Evolutionary conservation across 2,797 vertebrate species (phyloP).

Genomic region (Carduelis carduelis): DNA sequence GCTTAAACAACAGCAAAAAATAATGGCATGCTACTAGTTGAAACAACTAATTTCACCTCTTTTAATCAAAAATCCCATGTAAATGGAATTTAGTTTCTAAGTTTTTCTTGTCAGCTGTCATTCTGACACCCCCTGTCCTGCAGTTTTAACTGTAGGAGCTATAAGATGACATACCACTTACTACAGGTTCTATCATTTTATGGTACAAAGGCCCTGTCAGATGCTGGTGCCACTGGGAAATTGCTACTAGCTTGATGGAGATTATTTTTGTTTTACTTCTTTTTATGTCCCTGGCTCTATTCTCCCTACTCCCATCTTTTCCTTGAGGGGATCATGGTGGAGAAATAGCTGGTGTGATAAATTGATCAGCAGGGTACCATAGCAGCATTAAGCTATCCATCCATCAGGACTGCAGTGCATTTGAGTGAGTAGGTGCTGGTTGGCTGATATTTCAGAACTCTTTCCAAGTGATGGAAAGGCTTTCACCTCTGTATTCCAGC

Average conservation of each 20-base stretch:
- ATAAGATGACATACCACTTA: background rate
- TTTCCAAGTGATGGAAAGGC: constrained; percentile 42
- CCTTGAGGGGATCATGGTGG: constrained; percentile 7
- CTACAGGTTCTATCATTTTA: background rate
- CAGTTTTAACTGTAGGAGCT: background rate
- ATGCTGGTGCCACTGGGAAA: constrained; percentile 4
- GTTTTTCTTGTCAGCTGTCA: background rate
- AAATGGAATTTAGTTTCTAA: background rate
- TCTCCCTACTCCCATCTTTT: constrained; percentile 6
- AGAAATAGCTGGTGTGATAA: constrained; percentile 36
- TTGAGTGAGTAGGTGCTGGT: background rate
- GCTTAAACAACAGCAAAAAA: background rate
- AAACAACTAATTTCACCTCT: background rate
- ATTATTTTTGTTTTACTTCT: constrained; percentile 51
- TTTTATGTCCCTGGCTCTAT: background rate
- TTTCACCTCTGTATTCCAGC: constrained; percentile 26
- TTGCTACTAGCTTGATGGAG: background rate
- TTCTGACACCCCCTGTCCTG: background rate
- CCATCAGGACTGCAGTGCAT: constrained; percentile 20
- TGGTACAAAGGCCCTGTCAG: background rate
- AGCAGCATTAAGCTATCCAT: constrained; percentile 43
- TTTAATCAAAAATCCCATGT: background rate
- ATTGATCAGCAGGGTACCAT: constrained; percentile 29
- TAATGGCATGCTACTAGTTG: background rate
- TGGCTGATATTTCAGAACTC: background rate